These are phyloP conservation scores for Hylaeus anthracinus DNA, from an alignment of 1,140 invertebrate genomes.

Conservation along the genomic window DNA sequence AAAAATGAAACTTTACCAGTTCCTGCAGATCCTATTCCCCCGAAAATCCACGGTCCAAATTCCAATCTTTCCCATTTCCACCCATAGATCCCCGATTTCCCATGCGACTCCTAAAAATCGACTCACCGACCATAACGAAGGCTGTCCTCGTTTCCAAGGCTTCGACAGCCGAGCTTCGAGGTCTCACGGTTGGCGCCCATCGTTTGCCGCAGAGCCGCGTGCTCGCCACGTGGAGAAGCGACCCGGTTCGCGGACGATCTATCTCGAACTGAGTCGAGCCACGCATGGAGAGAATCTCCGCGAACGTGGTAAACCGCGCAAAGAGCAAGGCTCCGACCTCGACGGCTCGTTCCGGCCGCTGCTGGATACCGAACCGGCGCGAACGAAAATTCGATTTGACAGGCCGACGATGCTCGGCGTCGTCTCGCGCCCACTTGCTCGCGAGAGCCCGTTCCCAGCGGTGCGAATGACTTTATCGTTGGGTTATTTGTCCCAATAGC, in stretches of 20 bases:
- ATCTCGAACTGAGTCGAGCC: background rate
- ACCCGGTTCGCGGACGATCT: conserved; percentile 7
- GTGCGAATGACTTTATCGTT: conserved; percentile 61
- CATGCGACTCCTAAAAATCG: no score
- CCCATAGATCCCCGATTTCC: no score
- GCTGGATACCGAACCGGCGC: background rate
- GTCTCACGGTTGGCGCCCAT: conserved; percentile 50
- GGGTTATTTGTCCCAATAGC: conserved; percentile 64
- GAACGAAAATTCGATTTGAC: background rate
- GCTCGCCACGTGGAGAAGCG: conserved; percentile 52
- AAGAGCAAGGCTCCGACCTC: background rate
- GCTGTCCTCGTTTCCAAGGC: conserved; percentile 33
- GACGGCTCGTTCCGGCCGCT: no score
- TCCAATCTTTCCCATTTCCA: no score
- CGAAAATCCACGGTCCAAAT: no score
- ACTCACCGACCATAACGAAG: conserved; percentile 42
- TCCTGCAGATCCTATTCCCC: no score
- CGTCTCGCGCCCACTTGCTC: no score
- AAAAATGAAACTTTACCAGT: no score
- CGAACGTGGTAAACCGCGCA: background rate
- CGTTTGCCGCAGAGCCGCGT: background rate
- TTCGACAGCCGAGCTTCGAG: conserved; percentile 2
- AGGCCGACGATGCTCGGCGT: conserved; percentile 15
- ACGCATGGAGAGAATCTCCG: conserved; percentile 9
- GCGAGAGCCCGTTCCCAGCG: background rate